Evolutionary conservation across 2,797 vertebrate genomes (phyloP), one percentile per base, ranked within the genome.

Genomic region (Chaunax sp.): DNA sequence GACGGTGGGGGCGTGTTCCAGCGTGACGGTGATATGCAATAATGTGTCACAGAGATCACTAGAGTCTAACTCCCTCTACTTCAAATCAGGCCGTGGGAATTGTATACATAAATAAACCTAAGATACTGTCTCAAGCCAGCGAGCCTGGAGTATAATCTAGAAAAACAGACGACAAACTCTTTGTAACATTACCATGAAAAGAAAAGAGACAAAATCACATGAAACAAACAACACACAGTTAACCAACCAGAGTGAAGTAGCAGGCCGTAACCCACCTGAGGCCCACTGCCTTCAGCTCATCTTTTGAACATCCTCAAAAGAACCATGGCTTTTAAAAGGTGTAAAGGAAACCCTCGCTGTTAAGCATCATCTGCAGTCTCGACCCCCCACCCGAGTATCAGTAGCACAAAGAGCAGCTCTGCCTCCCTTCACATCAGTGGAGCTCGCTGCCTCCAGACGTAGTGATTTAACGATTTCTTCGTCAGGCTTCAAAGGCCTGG

Each of bases 401-500:
- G 64, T 80, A 60, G 63, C 85, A 89, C 84, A 89, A 88, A 89
- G 77, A 85, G 63, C 71, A 60, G 59, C 82, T 69, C 75, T 69
- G 69, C 50, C 41, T 72, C 75, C 72, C 62, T 63, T 77, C 64
- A 87, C 84, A 87, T 88, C 90, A 89, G 60, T 81, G 69, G 77
- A 51, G 84, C 54, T 78, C 40, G 51, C 77, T 69, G 78, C 69
- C 83, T 86, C 67, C 64, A 80, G 70, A 80, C 72, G 38, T 55
- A 43, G 68, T 83, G 80, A 84, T 86, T 89, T 85, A 88, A 88
- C 80, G 80, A 81, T 84, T 84, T 87, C 14, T 4, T 68, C 75
- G 80, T 80, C 65, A 43, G 52, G 69, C 86, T 87, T 84, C 78
- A 77, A 46, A 78, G 64, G 72, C n/a, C 49, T 45, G 51, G 33